Evolutionary conservation across 2,888 invertebrate species (phyloP).

Genomic region (Eristalinus aeneus): DNA sequence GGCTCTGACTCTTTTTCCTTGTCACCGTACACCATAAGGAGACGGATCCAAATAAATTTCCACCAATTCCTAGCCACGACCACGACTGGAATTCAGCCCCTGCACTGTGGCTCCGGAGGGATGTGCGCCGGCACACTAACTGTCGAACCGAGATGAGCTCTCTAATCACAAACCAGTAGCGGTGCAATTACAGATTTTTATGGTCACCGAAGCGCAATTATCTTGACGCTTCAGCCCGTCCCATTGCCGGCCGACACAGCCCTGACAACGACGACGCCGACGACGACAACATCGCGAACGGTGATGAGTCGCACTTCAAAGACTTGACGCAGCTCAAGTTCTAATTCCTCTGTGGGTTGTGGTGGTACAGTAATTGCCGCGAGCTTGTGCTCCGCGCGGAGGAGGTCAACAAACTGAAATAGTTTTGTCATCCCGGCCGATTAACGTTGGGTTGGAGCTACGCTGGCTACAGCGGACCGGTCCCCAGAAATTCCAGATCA

Average conservation of each 20-base stretch:
- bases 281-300: background rate
- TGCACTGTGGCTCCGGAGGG: background rate
- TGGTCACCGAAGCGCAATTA: slow-evolving; percentile 69
- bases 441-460: slow-evolving; percentile 37
- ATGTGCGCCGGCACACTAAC: slow-evolving; percentile 5
- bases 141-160: slow-evolving; percentile 30
- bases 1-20: slow-evolving; percentile 22
- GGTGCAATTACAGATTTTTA: slow-evolving; percentile 68
- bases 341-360: slow-evolving; percentile 64
- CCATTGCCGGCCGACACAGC: slow-evolving; percentile 2
- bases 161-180: slow-evolving; percentile 68
- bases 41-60: slow-evolving; percentile 70
- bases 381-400: background rate
- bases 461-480: background rate
- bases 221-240: slow-evolving; percentile 48
- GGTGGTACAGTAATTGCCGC: slow-evolving; percentile 9
- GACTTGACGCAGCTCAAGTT: slow-evolving; percentile 58
- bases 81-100: slow-evolving; percentile 29
- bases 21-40: slow-evolving; percentile 56
- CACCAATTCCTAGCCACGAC: slow-evolving; percentile 54
- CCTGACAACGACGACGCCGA: background rate
- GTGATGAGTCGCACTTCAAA: slow-evolving; percentile 60
- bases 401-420: slow-evolving; percentile 50
- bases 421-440: slow-evolving; percentile 26
- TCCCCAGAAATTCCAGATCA: slow-evolving; percentile 38